A percentile compares a stretch with the other conserved stretches of the same genome.
Conservation (phyloP, 1,140 invertebrate genomes). For the Venustaconcha ellipsiformis region DNA sequence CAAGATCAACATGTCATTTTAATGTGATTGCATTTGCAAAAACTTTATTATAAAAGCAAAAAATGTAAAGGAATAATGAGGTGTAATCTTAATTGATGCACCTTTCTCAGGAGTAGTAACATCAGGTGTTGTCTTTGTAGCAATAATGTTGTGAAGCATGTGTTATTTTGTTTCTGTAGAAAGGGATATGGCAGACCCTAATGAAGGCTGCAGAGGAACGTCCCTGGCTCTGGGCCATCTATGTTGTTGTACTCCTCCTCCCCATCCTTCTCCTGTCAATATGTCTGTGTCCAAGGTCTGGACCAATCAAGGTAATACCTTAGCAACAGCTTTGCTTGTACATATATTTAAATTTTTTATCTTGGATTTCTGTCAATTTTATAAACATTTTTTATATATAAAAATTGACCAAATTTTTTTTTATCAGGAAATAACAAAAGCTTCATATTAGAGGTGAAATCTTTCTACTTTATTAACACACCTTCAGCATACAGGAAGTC, state of each 20-base stretch:
- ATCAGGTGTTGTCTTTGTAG: not conserved
- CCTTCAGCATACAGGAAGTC: not conserved
- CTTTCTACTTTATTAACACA: not conserved
- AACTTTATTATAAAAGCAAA: no score
- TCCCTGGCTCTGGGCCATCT: slow-evolving; percentile 90
- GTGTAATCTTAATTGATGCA: no score
- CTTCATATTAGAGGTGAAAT: not conserved
- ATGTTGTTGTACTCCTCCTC: slow-evolving; percentile 82
- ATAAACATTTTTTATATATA: not conserved
- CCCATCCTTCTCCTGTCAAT: slow-evolving; percentile 82
- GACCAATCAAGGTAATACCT: slow-evolving; percentile 53
- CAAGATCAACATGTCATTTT: no score
- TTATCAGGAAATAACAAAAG: not conserved
- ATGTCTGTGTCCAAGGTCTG: slow-evolving; percentile 61
- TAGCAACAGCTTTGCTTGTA: not conserved
- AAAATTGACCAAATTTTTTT: not conserved
- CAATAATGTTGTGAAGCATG: slow-evolving; percentile 6
- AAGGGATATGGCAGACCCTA: slow-evolving; percentile 45
- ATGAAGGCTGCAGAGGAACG: slow-evolving; percentile 80
- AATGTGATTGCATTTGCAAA: no score
- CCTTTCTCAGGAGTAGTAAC: no score
- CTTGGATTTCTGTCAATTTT: not conserved
- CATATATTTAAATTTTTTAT: not conserved
- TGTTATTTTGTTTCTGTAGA: slow-evolving; percentile 19
- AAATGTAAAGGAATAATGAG: no score